Conservation (phyloP, 2,113 vertebrate genomes). For the Dinomys branickii region DNA sequence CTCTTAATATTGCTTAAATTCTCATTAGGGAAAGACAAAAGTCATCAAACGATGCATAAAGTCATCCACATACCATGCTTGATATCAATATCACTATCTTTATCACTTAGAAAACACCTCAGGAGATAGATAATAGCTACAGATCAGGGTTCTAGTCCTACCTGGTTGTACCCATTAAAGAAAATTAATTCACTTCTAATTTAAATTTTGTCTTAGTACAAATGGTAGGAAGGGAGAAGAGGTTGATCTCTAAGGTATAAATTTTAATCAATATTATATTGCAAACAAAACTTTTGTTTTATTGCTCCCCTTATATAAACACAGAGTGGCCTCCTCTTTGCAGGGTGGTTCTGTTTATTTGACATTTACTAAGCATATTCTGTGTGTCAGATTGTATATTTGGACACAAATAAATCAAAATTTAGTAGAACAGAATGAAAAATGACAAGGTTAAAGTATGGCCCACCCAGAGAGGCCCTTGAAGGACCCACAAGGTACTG, state of each 20-base stretch:
- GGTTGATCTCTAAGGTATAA: neutral
- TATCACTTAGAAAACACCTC: neutral
- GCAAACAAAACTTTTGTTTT: neutral
- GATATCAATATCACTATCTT: neutral
- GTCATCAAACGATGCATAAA: neutral
- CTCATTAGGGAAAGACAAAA: neutral
- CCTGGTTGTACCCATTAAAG: neutral
- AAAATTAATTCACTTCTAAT: neutral
- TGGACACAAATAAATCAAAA: neutral
- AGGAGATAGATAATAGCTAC: neutral
- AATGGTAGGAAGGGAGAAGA: neutral
- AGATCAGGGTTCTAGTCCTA: neutral
- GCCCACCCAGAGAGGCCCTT: neutral
- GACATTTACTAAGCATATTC: slow-evolving; percentile 3
- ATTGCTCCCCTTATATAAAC: neutral
- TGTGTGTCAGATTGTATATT: neutral
- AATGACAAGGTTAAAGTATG: neutral
- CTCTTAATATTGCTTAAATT: neutral
- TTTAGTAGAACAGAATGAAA: neutral
- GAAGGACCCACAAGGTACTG: neutral
- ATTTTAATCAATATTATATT: neutral
- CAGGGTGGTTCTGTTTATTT: neutral
- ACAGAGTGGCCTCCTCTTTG: neutral
- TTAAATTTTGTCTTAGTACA: slow-evolving; percentile 27
- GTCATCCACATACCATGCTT: neutral